Evolutionary conservation across 2,888 invertebrate genomes (phyloP).

Genomic region (Platypus cylindrus): DNA sequence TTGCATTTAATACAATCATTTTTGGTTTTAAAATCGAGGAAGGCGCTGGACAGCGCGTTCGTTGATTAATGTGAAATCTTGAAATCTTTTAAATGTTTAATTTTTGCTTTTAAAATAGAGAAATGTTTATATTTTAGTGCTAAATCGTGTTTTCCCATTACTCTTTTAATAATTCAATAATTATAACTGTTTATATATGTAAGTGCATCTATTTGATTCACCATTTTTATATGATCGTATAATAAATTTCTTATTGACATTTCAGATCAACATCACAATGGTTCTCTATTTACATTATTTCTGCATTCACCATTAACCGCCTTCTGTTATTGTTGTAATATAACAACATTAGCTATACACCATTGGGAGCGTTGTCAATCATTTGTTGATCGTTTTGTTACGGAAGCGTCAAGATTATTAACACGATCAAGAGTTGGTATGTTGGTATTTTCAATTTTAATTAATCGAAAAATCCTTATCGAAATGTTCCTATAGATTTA

Average conservation of each 20-base stretch:
- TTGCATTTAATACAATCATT: no score
- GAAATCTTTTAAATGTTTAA: no score
- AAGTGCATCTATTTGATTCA: no score
- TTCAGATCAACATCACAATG: slow-evolving; percentile 71
- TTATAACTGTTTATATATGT: no score
- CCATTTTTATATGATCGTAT: slow-evolving; percentile 2
- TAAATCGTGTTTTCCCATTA: no score
- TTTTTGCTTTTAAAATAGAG: no score
- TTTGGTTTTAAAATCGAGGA: no score
- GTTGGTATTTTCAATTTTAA: no score
- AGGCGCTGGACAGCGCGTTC: no score
- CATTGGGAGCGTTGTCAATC: slow-evolving; percentile 86
- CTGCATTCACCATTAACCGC: slow-evolving; percentile 88
- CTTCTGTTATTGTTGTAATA: slow-evolving; percentile 82
- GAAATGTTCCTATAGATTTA: slow-evolving; percentile 39
- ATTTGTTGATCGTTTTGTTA: slow-evolving; percentile 78
- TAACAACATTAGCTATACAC: slow-evolving; percentile 70
- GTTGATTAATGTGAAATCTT: no score
- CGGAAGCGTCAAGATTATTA: slow-evolving; percentile 75
- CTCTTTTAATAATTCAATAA: no score
- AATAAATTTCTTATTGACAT: slow-evolving; percentile 6
- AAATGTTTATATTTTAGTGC: no score
- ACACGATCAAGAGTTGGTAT: slow-evolving; percentile 71
- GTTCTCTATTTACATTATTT: slow-evolving; percentile 89
- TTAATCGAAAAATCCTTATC: background rate